A percentile compares a stretch with the other conserved stretches of the same genome.
Evolutionary conservation across 2,797 vertebrate genomes (phyloP).

Genomic region (Enteromius mattozi): DNA sequence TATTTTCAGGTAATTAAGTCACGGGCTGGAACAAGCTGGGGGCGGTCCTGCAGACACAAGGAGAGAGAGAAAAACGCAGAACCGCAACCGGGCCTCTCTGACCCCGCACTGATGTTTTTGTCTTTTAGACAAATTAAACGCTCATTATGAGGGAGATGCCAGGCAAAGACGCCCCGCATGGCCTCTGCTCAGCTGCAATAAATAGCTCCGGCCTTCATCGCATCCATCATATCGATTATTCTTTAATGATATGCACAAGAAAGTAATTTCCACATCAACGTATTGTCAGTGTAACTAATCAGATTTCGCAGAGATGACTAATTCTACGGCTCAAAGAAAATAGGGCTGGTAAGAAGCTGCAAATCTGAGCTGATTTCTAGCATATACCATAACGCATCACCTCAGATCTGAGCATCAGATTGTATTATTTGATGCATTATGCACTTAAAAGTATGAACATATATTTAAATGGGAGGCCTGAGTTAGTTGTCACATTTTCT

Average conservation of each 20-base stretch:
- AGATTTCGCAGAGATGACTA: conserved; percentile 73
- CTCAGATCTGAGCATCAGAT: conserved; percentile 69
- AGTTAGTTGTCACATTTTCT: background rate
- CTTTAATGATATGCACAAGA: conserved; percentile 89
- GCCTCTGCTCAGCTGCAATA: conserved; percentile 77
- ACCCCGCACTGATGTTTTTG: conserved; percentile 59
- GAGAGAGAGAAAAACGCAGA: background rate
- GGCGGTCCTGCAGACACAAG: conserved; percentile 37
- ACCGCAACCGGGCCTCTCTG: conserved; percentile 44
- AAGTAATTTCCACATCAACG: conserved; percentile 87
- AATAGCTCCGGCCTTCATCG: conserved; percentile 76
- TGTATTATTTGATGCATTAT: background rate
- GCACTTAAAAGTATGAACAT: background rate
- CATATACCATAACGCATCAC: conserved; percentile 1
- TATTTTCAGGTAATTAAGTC: conserved; percentile 72
- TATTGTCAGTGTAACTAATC: conserved; percentile 87
- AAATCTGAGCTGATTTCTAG: conserved; percentile 12
- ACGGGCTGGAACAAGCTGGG: conserved; percentile 57
- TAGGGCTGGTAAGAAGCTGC: conserved; percentile 71
- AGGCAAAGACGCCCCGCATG: conserved; percentile 62
- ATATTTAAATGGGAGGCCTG: background rate
- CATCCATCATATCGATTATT: conserved; percentile 87
- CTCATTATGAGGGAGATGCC: conserved; percentile 67
- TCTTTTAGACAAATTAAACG: conserved; percentile 71
- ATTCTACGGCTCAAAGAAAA: conserved; percentile 65